Conservation (phyloP, 1,140 invertebrate genomes). For the Drosophila serrata region DNA sequence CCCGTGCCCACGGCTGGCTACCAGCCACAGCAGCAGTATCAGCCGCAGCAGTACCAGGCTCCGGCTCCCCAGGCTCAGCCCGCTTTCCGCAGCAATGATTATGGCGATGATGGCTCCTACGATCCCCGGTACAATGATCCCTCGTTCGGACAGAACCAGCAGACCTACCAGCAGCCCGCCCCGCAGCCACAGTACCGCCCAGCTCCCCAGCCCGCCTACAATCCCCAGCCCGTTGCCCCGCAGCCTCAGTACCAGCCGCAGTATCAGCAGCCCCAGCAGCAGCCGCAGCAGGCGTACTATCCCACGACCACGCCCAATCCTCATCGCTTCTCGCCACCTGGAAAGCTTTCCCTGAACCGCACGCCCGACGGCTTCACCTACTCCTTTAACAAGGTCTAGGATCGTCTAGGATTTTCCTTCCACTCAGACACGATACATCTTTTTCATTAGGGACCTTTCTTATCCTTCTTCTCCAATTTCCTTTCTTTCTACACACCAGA, state of each 20-base stretch:
- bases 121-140: conserved; percentile 85
- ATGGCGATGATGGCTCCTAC: conserved; percentile 87
- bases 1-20: conserved; percentile 86
- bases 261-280: conserved; percentile 84
- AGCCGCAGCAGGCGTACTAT: conserved; percentile 83
- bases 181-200: conserved; percentile 82
- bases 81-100: conserved; percentile 85
- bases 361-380: conserved; percentile 94
- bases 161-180: conserved; percentile 75
- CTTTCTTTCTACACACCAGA: conserved; percentile 10
- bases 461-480: conserved; percentile 2
- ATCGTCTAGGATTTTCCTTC: conserved; percentile 86
- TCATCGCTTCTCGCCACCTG: conserved; percentile 91
- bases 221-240: conserved; percentile 71
- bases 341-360: conserved; percentile 92
- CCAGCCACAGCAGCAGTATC: conserved; percentile 85
- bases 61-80: conserved; percentile 78
- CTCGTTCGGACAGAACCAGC: conserved; percentile 76
- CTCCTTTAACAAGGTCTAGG: conserved; percentile 89
- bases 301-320: conserved; percentile 89
- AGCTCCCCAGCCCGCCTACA: conserved; percentile 84
- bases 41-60: conserved; percentile 83
- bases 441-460: conserved; percentile 41
- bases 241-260: conserved; percentile 85
- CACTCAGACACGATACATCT: conserved; percentile 61